Evolutionary conservation across 2,888 invertebrate genomes (phyloP).

Genomic region (Salpingus planirostris): DNA sequence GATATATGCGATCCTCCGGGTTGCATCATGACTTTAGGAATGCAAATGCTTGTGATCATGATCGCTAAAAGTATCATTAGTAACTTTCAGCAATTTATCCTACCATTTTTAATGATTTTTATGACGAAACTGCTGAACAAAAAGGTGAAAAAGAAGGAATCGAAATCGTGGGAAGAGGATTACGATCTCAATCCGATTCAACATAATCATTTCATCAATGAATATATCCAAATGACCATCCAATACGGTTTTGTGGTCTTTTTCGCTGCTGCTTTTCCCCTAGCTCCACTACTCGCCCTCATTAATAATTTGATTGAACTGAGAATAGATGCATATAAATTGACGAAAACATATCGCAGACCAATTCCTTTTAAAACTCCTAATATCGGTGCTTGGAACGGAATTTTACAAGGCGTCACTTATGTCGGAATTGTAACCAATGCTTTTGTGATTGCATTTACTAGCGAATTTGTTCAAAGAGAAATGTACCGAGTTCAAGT

Average conservation of each 20-base stretch:
- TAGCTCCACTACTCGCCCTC: constrained; percentile 56
- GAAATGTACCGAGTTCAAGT: constrained; percentile 17
- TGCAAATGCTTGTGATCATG: constrained; percentile 49
- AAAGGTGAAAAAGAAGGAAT: not conserved
- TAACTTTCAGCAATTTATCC: not conserved
- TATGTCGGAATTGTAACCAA: constrained; percentile 32
- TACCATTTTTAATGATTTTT: not conserved
- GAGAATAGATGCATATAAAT: constrained; percentile 31
- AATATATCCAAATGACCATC: constrained; percentile 38
- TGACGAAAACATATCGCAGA: constrained; percentile 24
- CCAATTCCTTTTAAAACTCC: constrained; percentile 24
- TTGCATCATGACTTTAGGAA: constrained; percentile 49
- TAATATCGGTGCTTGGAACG: constrained; percentile 31
- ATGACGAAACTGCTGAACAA: not conserved
- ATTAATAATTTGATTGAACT: constrained; percentile 56
- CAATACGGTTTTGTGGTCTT: constrained; percentile 59
- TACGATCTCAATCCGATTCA: constrained; percentile 30
- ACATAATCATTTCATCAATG: constrained; percentile 30
- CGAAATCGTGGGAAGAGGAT: constrained; percentile 34
- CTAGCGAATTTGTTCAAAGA: constrained; percentile 27
- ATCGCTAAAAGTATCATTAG: too few relatives aligned
- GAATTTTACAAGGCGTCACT: constrained; percentile 30
- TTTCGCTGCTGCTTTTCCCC: constrained; percentile 57
- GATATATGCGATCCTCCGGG: constrained; percentile 46
- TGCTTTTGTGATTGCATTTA: constrained; percentile 34